Conservation (phyloP, 2,797 vertebrate genomes). For the Acrocephalus scirpaceus region DNA sequence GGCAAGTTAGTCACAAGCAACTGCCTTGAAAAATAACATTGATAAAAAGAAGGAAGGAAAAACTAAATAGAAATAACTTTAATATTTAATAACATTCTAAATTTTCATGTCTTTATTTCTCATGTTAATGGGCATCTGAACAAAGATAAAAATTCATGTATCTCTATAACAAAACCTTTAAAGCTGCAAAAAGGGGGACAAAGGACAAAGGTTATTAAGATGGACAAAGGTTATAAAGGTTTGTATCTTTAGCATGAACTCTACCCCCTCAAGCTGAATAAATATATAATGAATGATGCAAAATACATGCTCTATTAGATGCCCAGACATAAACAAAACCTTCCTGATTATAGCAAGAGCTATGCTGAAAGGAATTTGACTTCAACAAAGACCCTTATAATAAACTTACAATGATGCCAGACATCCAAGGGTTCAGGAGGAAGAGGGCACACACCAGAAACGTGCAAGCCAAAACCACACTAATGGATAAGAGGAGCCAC, state of each 20-base stretch:
- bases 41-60: not conserved
- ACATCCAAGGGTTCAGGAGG: constrained; percentile 96
- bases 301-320: constrained; percentile 78
- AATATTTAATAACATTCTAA: not conserved
- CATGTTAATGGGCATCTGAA: not conserved
- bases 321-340: constrained; percentile 83
- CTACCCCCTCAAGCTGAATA: constrained; percentile 75
- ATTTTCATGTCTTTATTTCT: not conserved
- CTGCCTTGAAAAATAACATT: not conserved
- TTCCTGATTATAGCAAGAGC: constrained; percentile 84
- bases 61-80: not conserved
- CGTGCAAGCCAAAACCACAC: constrained; percentile 93
- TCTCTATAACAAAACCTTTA: not conserved
- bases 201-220: constrained; percentile 56
- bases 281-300: constrained; percentile 81
- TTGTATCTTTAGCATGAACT: constrained; percentile 67
- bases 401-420: constrained; percentile 95
- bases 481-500: constrained; percentile 96
- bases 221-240: not conserved
- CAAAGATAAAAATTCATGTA: constrained; percentile 39
- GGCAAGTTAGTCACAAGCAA: not conserved
- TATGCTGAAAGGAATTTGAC: constrained; percentile 81
- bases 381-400: constrained; percentile 78
- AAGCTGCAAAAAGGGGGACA: constrained; percentile 12
- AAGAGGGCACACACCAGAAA: constrained; percentile 97